phyloP scores from a whole-genome alignment of 2,888 invertebrate species.

The Tachina fera region DNA sequence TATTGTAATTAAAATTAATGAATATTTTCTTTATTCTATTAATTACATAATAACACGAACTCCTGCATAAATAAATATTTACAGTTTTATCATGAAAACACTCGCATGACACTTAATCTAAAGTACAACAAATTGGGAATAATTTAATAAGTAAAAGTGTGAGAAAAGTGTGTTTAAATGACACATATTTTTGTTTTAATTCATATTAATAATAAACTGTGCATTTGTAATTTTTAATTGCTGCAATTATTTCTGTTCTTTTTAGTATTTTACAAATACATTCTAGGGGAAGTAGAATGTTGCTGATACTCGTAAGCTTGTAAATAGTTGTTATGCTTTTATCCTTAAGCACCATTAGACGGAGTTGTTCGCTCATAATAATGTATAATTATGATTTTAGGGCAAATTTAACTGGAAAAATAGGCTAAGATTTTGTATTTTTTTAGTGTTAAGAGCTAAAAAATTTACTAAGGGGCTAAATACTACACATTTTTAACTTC shows the following conservation, averaged over 20 bases:
- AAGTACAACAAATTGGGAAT: slow-evolving; percentile 23
- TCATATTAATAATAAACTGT: slow-evolving; percentile 23
- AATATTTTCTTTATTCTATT: slow-evolving; percentile 33
- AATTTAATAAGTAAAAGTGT: slow-evolving; percentile 13
- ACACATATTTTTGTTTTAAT: slow-evolving; percentile 30
- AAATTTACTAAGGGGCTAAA: background rate
- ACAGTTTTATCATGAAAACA: background rate
- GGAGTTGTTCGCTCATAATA: background rate
- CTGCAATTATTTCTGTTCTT: background rate
- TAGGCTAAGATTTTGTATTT: background rate
- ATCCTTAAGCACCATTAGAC: background rate
- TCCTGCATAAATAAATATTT: background rate
- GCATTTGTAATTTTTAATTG: slow-evolving; percentile 22
- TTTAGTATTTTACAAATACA: background rate
- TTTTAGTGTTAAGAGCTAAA: background rate
- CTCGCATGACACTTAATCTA: background rate
- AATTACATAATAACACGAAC: slow-evolving; percentile 54
- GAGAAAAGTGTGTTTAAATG: slow-evolving; percentile 18
- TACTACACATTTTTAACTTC: too few species aligned
- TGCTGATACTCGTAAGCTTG: too few species aligned
- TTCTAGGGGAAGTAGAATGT: background rate
- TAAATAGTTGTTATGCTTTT: too few species aligned
- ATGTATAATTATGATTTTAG: background rate
- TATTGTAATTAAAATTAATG: slow-evolving; percentile 52
- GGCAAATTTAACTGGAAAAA: background rate